A percentile compares a stretch with the other conserved stretches of the same genome.
Conservation (phyloP, 1,140 invertebrate species). For the Sycophila sp. region DNA sequence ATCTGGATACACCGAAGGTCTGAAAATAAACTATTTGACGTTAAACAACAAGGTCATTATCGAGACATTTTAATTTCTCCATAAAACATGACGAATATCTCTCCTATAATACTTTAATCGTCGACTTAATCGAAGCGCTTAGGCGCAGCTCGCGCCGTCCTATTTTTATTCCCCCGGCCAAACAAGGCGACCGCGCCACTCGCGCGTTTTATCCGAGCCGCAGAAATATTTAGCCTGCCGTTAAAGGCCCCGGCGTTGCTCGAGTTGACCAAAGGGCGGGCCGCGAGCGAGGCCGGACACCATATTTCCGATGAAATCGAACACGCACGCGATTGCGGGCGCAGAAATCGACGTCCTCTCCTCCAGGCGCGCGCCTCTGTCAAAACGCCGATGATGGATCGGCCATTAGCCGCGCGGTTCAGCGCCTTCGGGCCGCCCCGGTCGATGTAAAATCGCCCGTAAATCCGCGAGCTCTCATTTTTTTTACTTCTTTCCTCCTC, state of each 20-base stretch:
- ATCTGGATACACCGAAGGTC: too few relatives aligned
- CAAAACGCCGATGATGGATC: conserved; percentile 57
- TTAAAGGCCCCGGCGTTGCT: neutral
- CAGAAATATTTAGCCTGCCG: conserved; percentile 6
- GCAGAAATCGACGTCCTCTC: neutral
- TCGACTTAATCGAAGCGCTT: too few relatives aligned
- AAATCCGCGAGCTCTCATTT: conserved; percentile 3
- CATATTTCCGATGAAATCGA: conserved; percentile 37
- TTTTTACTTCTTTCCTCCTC: neutral
- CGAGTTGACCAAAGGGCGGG: conserved; percentile 26
- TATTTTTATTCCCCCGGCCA: too few relatives aligned
- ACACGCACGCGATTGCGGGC: conserved; percentile 16
- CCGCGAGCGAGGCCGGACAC: conserved; percentile 26
- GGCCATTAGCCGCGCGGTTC: conserved; percentile 48
- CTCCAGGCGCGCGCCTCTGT: conserved; percentile 39
- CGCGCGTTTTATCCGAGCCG: neutral
- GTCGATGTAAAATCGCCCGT: conserved; percentile 44
- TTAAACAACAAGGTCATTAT: too few relatives aligned
- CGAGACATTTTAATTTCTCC: too few relatives aligned
- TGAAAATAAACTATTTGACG: too few relatives aligned
- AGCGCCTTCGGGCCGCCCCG: conserved; percentile 43
- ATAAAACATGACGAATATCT: too few relatives aligned
- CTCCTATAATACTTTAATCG: too few relatives aligned
- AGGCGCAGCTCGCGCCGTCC: too few relatives aligned
- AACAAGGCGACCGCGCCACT: too few relatives aligned